Evolutionary conservation across 2,113 vertebrate species (phyloP).

Genomic region (Gnathonemus longibarbis): DNA sequence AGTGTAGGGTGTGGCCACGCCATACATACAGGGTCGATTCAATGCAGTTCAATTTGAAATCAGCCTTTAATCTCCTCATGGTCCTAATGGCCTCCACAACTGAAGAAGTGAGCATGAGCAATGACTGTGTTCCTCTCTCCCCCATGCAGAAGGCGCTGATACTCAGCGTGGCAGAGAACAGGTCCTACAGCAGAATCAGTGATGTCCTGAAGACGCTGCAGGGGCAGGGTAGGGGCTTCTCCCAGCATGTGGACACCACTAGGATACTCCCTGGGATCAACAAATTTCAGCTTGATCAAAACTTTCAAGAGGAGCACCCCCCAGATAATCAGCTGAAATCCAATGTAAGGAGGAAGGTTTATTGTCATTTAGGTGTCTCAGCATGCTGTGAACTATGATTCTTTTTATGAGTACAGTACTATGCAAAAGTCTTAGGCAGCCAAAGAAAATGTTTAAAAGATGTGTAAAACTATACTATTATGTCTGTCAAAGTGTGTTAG

Average conservation of each 20-base stretch:
- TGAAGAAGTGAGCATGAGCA: neutral
- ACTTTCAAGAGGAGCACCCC: conserved; percentile 1
- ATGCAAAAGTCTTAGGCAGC: neutral
- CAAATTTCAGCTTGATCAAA: conserved; percentile 52
- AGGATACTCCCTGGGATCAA: conserved; percentile 33
- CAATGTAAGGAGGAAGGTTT: conserved; percentile 33
- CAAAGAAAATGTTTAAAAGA: neutral
- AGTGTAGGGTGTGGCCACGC: neutral
- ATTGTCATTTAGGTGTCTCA: neutral
- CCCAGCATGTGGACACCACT: neutral
- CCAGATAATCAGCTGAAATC: conserved; percentile 30
- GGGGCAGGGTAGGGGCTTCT: conserved; percentile 8
- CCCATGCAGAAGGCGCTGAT: conserved; percentile 49
- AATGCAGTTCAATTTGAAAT: neutral
- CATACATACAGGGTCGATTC: neutral
- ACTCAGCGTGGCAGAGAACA: conserved; percentile 36
- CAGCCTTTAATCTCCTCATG: neutral
- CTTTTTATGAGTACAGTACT: neutral
- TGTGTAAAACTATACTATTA: neutral
- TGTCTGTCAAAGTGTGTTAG: neutral
- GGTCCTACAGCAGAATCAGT: conserved; percentile 42
- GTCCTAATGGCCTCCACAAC: neutral
- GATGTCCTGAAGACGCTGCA: conserved; percentile 50
- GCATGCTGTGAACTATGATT: neutral
- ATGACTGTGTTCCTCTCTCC: neutral